Percentiles rank a stretch among this genome's conserved stretches.
Conservation (phyloP, 2,888 invertebrate genomes). For the Beris chalybata region DNA sequence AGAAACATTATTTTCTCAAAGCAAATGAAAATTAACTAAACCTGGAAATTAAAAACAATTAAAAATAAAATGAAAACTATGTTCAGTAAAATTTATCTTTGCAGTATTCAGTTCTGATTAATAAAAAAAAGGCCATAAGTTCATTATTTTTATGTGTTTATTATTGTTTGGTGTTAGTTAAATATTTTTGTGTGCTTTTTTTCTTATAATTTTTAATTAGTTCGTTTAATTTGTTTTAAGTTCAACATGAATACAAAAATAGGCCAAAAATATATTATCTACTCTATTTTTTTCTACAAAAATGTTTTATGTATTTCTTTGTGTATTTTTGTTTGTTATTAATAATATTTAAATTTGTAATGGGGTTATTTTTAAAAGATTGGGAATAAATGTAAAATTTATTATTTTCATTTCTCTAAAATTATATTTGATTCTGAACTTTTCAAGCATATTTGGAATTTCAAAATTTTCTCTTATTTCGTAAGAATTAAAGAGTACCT, state of each 20-base stretch:
- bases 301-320: background rate
- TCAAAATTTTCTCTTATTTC: too few species aligned
- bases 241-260: conserved; percentile 14
- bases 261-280: conserved; percentile 23
- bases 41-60: background rate
- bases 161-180: background rate
- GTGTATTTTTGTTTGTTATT: background rate
- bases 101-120: background rate
- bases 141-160: conserved; percentile 10
- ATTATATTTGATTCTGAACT: background rate
- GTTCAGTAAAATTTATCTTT: background rate
- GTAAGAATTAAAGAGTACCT: too few species aligned
- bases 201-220: conserved; percentile 5
- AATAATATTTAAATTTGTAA: background rate
- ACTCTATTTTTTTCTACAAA: conserved; percentile 10
- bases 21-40: too few species aligned
- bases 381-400: background rate
- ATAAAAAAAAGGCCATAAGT: background rate
- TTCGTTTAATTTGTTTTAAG: background rate
- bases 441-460: background rate
- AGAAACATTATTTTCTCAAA: too few species aligned
- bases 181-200: background rate
- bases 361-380: background rate
- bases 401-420: background rate
- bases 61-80: background rate